Evolutionary conservation across 2,888 invertebrate species (phyloP), one percentile per base, ranked within the genome.

Genomic region (Ametastegia equiseti): DNA sequence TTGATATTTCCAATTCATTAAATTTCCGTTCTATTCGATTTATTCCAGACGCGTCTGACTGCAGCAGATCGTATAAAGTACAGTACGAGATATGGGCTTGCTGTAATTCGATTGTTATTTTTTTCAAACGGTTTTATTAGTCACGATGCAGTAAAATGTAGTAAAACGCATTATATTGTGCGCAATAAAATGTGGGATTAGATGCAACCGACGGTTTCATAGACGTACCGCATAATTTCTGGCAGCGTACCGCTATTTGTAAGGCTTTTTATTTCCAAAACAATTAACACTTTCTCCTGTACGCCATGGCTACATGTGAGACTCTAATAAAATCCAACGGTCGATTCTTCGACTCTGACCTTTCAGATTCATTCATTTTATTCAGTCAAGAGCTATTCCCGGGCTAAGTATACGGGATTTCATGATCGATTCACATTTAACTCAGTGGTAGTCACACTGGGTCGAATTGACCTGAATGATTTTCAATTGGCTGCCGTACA

Each of bases 241-340:
- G 45, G 6, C 71, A 67, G 67, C n/a, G 1, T n/a, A n/a, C n/a
- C 19, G 23, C 15, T 15, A 30, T 71, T 71, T 11, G 47, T 47
- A 30, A 5, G 27, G 71, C 30, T 45, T 23, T 47, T 71, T 30
- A 30, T 71, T 47, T 71, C 27, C 7, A 11, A 27, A 27, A 47
- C 71, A 71, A 71, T 71, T 71, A 71, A 47, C 71, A 71, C 71
- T 71, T 47, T 39, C 67, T 39, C 42, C 71, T 30, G 15, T 13
- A 11, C 13, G 30, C 30, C 60, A 42, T 42, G 4, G 2, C 5
- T 69, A 69, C 27, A 23, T 42, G 11, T 71, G 23, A 11, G 23
- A 39, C 69, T 36, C 15, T 15, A 71, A 71, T 71, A 71, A 71
- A 71, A n/a, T 71, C n/a, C 45, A 71, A 27, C 27, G 27, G 71